A percentile compares a stretch with the other conserved stretches of the same genome.
These are phyloP conservation scores for Ommatoiulus sabulosus DNA, from an alignment of 2,888 invertebrate species.

Conservation along the genomic window DNA sequence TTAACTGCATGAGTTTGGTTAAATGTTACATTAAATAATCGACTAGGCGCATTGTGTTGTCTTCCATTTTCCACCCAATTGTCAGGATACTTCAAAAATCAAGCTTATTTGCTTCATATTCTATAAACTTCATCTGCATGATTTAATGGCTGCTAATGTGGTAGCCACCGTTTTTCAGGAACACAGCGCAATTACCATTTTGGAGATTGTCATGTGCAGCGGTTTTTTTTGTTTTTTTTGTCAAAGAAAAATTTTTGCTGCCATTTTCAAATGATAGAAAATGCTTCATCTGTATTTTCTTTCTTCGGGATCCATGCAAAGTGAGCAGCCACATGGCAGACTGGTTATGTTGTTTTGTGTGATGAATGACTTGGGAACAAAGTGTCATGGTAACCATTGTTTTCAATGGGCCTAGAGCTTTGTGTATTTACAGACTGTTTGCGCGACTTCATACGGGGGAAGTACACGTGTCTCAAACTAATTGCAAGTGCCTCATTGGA, in stretches of 20 bases:
- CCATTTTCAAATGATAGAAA: not conserved
- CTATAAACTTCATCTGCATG: not conserved
- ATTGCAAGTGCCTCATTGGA: conserved; percentile 41
- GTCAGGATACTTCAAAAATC: not conserved
- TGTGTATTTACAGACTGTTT: conserved; percentile 53
- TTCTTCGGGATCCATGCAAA: not conserved
- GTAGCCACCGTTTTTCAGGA: conserved; percentile 11
- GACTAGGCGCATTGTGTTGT: not conserved
- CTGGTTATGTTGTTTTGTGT: not conserved
- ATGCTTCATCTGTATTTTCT: not conserved
- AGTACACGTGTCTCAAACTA: conserved; percentile 26
- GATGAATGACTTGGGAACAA: conserved; percentile 12
- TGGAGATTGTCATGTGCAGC: not conserved
- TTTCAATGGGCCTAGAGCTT: conserved; percentile 37
- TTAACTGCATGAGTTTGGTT: not conserved
- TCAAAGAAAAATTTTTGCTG: not conserved
- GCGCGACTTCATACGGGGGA: not conserved
- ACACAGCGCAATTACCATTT: not conserved
- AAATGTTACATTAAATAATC: not conserved
- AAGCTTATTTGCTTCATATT: not conserved
- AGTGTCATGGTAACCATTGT: conserved; percentile 38
- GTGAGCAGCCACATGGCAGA: not conserved
- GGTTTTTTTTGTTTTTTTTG: not conserved
- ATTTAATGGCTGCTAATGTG: conserved; percentile 8
- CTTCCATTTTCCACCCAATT: conserved; percentile 27